Percentiles rank a stretch among this genome's conserved stretches.
phyloP scores from a whole-genome alignment of 2,888 invertebrate genomes.

The Clunio marinus region DNA sequence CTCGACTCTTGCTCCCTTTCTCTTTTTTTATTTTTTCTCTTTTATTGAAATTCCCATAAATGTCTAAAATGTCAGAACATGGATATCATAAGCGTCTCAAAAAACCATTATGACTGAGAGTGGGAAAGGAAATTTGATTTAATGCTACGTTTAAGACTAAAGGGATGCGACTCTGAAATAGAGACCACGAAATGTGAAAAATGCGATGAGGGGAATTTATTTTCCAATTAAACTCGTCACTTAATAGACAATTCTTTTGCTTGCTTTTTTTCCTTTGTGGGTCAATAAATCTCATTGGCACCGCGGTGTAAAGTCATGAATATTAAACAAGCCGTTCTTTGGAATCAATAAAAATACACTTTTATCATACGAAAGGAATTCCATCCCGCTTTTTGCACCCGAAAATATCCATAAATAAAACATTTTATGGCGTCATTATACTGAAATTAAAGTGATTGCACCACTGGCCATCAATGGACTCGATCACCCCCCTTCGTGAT shows the following conservation, averaged over 20 bases:
- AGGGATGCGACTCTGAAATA: too few species aligned
- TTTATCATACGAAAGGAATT: slow-evolving; percentile 3
- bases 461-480: slow-evolving; percentile 12
- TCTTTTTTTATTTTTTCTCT: too few species aligned
- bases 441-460: slow-evolving; percentile 34
- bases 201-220: background rate
- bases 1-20: too few species aligned
- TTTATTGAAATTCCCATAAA: slow-evolving; percentile 24
- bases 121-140: slow-evolving; percentile 22
- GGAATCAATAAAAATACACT: slow-evolving; percentile 27
- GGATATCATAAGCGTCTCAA: slow-evolving; percentile 9
- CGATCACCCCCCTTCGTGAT: background rate
- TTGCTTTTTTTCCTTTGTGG: too few species aligned
- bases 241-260: too few species aligned
- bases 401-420: slow-evolving; percentile 11
- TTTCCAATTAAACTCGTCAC: slow-evolving; percentile 13
- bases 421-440: slow-evolving; percentile 29
- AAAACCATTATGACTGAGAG: background rate
- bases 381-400: background rate
- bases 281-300: background rate
- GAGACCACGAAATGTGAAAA: too few species aligned
- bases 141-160: background rate
- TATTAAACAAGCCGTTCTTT: background rate
- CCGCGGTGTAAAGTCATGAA: slow-evolving; percentile 25
- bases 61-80: slow-evolving; percentile 29